Conservation (phyloP, 1,140 invertebrate species). For the Zaprionus nigranus region DNA sequence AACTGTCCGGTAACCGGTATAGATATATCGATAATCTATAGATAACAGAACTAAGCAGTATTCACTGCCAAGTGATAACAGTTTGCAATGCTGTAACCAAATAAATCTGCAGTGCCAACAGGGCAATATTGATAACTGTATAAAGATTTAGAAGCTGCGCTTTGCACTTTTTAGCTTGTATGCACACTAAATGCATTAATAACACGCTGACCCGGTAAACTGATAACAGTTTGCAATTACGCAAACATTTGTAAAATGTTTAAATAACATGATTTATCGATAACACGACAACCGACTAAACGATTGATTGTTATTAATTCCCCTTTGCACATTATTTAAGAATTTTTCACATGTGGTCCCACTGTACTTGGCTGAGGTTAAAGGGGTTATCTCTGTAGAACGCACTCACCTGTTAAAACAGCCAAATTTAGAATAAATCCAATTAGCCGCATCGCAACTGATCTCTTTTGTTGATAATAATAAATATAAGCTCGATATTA, state of each 20-base stretch:
- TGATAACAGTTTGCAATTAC: neutral
- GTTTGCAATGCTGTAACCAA: no score
- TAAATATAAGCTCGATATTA: neutral
- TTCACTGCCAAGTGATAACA: neutral
- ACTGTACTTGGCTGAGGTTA: neutral
- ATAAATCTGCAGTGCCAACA: no score
- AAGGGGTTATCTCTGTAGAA: constrained; percentile 6
- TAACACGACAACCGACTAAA: neutral
- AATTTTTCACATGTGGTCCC: neutral
- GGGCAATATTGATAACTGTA: no score
- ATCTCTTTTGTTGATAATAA: constrained; percentile 16
- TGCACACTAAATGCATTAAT: no score
- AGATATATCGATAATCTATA: no score
- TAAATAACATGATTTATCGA: no score
- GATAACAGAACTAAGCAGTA: no score
- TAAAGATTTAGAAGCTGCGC: no score
- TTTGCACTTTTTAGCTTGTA: no score
- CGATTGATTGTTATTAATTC: neutral
- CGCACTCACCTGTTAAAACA: constrained; percentile 72
- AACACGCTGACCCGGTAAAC: neutral
- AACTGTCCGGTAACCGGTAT: no score
- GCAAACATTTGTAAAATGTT: no score
- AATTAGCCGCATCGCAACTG: constrained; percentile 61
- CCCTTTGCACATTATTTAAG: neutral
- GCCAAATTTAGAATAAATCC: constrained; percentile 77